phyloP scores from a whole-genome alignment of 2,888 invertebrate species.

The Clusia tigrina region DNA sequence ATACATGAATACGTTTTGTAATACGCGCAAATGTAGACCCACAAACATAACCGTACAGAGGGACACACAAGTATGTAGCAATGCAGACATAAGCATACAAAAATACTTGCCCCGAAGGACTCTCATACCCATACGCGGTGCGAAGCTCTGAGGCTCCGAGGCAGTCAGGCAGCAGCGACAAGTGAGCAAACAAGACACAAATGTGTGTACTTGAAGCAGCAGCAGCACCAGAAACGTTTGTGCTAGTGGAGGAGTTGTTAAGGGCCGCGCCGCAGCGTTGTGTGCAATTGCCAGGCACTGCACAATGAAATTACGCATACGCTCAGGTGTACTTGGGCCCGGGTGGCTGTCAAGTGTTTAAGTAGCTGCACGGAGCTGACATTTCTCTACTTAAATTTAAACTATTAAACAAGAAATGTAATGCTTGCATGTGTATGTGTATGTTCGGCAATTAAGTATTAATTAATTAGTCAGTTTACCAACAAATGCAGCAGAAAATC shows the following conservation, averaged over 20 bases:
- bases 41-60: background rate
- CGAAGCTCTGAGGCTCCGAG: no score
- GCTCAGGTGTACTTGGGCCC: background rate
- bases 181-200: conserved; percentile 4
- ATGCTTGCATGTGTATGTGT: background rate
- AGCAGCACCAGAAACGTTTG: background rate
- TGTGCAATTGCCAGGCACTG: background rate
- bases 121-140: background rate
- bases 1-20: background rate
- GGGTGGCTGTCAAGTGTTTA: background rate
- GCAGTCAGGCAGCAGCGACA: background rate
- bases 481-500: no score
- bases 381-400: background rate
- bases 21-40: background rate
- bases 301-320: conserved; percentile 14
- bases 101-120: background rate
- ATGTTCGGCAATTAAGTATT: background rate
- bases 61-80: background rate
- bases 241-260: background rate
- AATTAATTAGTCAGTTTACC: no score
- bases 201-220: background rate
- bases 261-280: background rate
- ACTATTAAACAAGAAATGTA: background rate
- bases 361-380: background rate
- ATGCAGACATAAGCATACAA: no score